Evolutionary conservation across 2,888 invertebrate genomes (phyloP).

Genomic region (Euplexia lucipara): DNA sequence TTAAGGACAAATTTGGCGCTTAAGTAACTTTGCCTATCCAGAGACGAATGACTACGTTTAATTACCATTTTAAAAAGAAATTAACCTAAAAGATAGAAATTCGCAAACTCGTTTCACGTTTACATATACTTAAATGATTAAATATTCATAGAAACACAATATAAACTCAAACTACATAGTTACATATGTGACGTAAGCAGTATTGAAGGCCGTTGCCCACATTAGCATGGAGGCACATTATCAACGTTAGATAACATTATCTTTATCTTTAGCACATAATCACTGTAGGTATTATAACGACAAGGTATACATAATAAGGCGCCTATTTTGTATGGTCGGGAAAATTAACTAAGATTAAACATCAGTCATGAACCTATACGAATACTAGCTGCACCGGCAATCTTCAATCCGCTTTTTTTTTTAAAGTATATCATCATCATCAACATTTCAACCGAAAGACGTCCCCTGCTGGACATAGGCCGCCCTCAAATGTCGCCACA

Average conservation of each 20-base stretch:
- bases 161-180: neutral
- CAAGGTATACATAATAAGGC: constrained; percentile 12
- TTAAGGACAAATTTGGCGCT: too few species aligned
- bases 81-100: too few species aligned
- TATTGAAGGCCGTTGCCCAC: constrained; percentile 24
- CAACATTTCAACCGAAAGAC: too few species aligned
- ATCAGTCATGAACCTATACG: neutral
- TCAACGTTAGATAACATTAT: constrained; percentile 29
- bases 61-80: too few species aligned
- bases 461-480: too few species aligned
- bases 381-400: too few species aligned
- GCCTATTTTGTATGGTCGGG: constrained; percentile 6
- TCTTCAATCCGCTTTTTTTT: too few species aligned
- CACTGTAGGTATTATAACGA: constrained; percentile 13
- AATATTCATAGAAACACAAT: constrained; percentile 10
- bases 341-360: neutral
- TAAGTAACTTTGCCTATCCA: too few species aligned
- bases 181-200: neutral
- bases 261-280: constrained; percentile 21
- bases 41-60: too few species aligned
- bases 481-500: too few species aligned
- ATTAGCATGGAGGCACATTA: constrained; percentile 25
- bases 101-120: too few species aligned
- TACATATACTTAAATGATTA: neutral
- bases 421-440: too few species aligned